Evolutionary conservation across 2,888 invertebrate species (phyloP), one percentile per base, ranked within the genome.

Genomic region (Tenthredo mesomela): DNA sequence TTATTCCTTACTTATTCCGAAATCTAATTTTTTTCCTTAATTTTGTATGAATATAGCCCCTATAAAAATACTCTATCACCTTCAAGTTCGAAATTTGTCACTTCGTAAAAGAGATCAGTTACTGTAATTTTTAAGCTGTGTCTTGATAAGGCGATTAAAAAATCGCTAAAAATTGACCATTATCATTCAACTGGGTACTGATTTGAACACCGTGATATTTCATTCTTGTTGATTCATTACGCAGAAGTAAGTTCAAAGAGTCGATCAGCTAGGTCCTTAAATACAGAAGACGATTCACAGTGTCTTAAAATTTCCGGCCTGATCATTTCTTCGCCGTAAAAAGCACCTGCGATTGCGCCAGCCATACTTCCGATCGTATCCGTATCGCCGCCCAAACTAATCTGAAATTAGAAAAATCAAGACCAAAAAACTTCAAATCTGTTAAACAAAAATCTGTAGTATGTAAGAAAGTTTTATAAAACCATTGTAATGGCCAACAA

Each of bases 281-380:
- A 95, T 86, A 95, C 94, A 0, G 94, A 91, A 0, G 94, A 92
- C 18, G 92, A 94, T 93, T 97, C 96, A 90, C 96, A 96, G 88
- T 95, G 95, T 82, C 93, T 93, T 37, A 95, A 92, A 87, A 96
- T 92, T 78, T 93, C 91, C 33, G 92, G 86, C 78, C 92, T 92
- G 75, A 97, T 94, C 10, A 92, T 90, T 33, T 95, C 94, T 86
- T 95, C 94, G 0, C 97, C 96, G 88, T 96, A 94, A 91, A 94
- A 96, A 33, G 96, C 96, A 1, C 96, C 97, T 40, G 95, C 95
- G 85, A 96, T 94, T 2, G 96, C 95, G 15, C 96, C 96, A 5
- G 96, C 95, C 96, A 97, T 97, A 78, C 95, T 95, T 0, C 96
- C 96, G 88, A 97, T 96, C 0, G 97, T 97, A 89, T 97, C 97